Conservation (phyloP, 2,797 vertebrate species). For the Percopsis omiscomaycus region DNA sequence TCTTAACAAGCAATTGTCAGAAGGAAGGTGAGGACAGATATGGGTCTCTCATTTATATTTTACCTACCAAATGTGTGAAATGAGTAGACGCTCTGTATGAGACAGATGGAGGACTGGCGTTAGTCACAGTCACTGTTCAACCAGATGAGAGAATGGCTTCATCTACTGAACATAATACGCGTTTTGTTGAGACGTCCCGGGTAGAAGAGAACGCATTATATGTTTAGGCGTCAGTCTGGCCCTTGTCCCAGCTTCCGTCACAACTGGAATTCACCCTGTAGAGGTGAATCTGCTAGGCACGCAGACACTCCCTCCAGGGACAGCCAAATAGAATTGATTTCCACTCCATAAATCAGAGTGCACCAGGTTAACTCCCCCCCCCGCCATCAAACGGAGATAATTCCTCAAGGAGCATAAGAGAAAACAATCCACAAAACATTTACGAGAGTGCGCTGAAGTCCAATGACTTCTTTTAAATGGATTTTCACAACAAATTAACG, state of each 20-base stretch:
- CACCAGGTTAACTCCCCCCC: conserved; percentile 51
- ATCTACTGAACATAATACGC: conserved; percentile 24
- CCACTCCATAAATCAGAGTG: conserved; percentile 66
- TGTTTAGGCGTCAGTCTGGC: conserved; percentile 60
- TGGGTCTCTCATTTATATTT: conserved; percentile 1
- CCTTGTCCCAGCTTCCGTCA: conserved; percentile 64
- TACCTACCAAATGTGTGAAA: not conserved
- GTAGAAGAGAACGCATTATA: conserved; percentile 41
- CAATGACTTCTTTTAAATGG: conserved; percentile 10
- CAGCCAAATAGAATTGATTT: conserved; percentile 54
- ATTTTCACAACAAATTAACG: not conserved
- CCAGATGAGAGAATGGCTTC: conserved; percentile 18
- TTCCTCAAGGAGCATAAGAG: conserved; percentile 14
- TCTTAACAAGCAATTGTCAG: conserved; percentile 55
- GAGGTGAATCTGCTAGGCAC: conserved; percentile 70
- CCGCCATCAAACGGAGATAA: conserved; percentile 42
- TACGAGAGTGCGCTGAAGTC: not conserved
- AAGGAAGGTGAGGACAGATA: conserved; percentile 25
- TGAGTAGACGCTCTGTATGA: not conserved
- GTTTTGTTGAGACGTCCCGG: conserved; percentile 42
- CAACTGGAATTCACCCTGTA: conserved; percentile 62
- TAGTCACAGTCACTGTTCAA: not conserved
- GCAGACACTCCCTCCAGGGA: conserved; percentile 64
- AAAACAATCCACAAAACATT: conserved; percentile 23
- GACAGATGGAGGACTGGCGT: not conserved